A percentile compares a stretch with the other conserved stretches of the same genome.
Conservation (phyloP, 2,888 invertebrate genomes). For the Mechanitis mazaeus region DNA sequence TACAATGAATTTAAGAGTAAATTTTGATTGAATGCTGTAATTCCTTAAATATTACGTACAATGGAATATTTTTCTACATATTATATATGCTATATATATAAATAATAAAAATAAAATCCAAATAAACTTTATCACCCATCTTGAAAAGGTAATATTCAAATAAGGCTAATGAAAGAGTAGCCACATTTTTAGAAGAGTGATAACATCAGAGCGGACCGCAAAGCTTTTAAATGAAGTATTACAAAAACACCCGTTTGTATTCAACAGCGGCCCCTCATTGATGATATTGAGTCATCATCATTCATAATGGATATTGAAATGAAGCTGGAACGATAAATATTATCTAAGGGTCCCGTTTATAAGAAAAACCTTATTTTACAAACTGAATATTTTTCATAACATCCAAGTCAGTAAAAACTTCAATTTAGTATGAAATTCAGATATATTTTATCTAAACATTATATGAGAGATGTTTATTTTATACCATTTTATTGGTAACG, state of each 20-base stretch:
- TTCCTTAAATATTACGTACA: no score
- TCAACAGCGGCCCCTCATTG: constrained; percentile 50
- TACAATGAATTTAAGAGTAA: no score
- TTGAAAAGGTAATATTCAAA: constrained; percentile 15
- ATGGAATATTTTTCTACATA: neutral
- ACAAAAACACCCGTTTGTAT: constrained; percentile 56
- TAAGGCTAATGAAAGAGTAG: constrained; percentile 29
- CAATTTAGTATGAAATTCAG: constrained; percentile 33
- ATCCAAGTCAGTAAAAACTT: constrained; percentile 24
- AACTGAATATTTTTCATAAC: neutral
- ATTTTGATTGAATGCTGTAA: no score
- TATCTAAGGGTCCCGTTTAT: neutral
- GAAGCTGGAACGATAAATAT: constrained; percentile 18
- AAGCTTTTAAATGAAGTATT: constrained; percentile 57
- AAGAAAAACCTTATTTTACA: neutral
- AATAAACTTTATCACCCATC: neutral
- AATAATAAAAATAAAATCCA: neutral
- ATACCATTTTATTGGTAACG: constrained; percentile 62
- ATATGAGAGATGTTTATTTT: constrained; percentile 58
- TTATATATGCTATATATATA: neutral
- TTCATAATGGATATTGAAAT: constrained; percentile 50
- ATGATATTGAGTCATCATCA: constrained; percentile 50
- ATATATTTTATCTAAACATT: constrained; percentile 43
- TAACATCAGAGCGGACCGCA: constrained; percentile 45
- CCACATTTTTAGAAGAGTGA: constrained; percentile 45